Evolutionary conservation across 2,113 vertebrate species (phyloP), one percentile per base, ranked within the genome.

Genomic region (Protobothrops mucrosquamatus): DNA sequence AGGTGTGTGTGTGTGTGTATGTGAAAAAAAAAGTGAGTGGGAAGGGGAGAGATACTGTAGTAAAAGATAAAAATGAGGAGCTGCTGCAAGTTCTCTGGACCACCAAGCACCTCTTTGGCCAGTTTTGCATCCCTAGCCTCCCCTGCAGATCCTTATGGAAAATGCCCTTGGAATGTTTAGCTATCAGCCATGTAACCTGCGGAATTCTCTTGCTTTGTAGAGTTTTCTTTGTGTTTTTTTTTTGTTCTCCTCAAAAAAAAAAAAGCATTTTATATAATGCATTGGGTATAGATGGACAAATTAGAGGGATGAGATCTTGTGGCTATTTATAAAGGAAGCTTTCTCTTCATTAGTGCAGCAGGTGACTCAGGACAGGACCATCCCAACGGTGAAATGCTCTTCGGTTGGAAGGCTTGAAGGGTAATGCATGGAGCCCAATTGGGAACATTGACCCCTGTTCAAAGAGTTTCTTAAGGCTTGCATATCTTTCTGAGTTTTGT

Each of bases 91-190:
- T 85, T 95, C 95, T 94, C 93, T 93, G 94, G 94, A 94, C 93
- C 95, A 87, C 87, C 88, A 29, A 29, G 92, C 92, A 95, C 91
- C 94, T 95, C 94, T 91, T 92, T 0, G 34, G 88, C 93, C 95
- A 95, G 95, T 91, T 94, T 0, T 0, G 95, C 95, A 95, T 51
- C 96, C 95, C 96, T 93, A 96, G 96, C 96, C 95, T 97, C 96
- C 96, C 95, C 96, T 97, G 96, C 96, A 97, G 96, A 95, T 97
- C 95, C 94, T 92, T 69, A 57, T 0, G 22, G 94, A 97, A 95
- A 97, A 97, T 94, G 95, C 95, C 95, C 96, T 91, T 43, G 0
- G 92, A 0, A 18, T 1, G 61, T 52, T 74, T 92, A 93, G 0
- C 0, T 1, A 0, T 89, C 88, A 81, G 55, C 57, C 90, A 0